Base-by-base conservation (phyloP, 2,113 vertebrate species). In the Neoarius graeffei region DNA sequence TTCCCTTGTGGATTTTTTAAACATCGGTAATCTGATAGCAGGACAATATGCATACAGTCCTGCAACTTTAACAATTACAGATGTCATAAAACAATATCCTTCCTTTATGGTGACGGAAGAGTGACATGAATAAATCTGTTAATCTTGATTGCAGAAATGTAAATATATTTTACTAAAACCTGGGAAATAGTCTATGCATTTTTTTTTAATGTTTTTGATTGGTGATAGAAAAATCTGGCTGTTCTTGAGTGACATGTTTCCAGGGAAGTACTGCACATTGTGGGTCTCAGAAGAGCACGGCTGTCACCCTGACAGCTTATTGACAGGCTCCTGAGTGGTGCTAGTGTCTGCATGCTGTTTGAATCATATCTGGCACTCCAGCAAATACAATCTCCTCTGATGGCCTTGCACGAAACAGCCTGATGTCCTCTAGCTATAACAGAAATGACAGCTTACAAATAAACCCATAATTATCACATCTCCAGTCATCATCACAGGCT, bases 371-470 rank as follows among this genome's bases (percentile, higher is more conserved):
- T 91, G 93, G 91, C 93, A 92, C 89, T 93, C 94, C 69, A 93
- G 93, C 94, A 95, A 94, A 94, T 94, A 91, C 91, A 92, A 95
- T 95, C 94, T 92, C 94, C 94, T 95, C 93, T 95, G 94, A 95
- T 94, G 94, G 89, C 91, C 89, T 92, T 91, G 91, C 93, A 95
- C 94, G 95, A 94, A 96, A 95, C 94, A 94, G 94, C 94, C 95
- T 96, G 94, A 96, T 94, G 94, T 95, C 94, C 95, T 94, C 94
- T 93, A 95, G 95, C 94, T 94, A 95, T 94, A 95, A 94, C 94
- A 89, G 94, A 95, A 95, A 94, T 95, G 95, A 95, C 95, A 96
- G 95, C 94, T 95, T 95, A 96, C 95, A 96, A 96, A 96, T 96
- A 96, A 96, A 95, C 94, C 94, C 94, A 94, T 96, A 96, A 96